Evolutionary conservation across 2,113 vertebrate species (phyloP).

Genomic region (Nymphicus hollandicus): DNA sequence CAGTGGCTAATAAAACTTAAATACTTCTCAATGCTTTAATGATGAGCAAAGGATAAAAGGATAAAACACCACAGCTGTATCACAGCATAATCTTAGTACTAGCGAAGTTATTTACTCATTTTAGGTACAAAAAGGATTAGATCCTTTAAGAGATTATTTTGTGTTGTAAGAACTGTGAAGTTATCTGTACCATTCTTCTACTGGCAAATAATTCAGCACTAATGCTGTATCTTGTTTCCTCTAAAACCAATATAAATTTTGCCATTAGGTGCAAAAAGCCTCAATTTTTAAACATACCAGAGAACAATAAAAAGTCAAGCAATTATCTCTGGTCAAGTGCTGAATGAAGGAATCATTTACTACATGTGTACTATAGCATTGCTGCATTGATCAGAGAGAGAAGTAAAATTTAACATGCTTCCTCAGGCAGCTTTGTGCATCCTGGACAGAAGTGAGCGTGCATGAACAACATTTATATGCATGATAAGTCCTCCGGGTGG

Average conservation of each 20-base stretch:
- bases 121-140: background rate
- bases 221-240: background rate
- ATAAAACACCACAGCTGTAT: background rate
- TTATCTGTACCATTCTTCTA: background rate
- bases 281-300: background rate
- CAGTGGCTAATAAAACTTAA: background rate
- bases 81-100: background rate
- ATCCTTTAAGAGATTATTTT: background rate
- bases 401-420: background rate
- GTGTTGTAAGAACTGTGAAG: background rate
- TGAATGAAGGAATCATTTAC: background rate
- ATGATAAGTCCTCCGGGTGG: background rate
- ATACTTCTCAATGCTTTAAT: background rate
- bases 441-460: background rate
- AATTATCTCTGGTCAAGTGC: background rate
- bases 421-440: background rate
- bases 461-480: background rate
- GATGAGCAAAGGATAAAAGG: background rate
- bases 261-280: background rate
- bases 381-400: background rate
- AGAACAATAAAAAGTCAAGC: background rate
- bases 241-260: background rate
- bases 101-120: background rate
- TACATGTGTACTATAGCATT: background rate
- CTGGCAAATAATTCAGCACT: background rate